Percentiles rank a stretch among this genome's conserved stretches.
phyloP scores from a whole-genome alignment of 2,113 vertebrate species.

The Heloderma charlesbogerti region DNA sequence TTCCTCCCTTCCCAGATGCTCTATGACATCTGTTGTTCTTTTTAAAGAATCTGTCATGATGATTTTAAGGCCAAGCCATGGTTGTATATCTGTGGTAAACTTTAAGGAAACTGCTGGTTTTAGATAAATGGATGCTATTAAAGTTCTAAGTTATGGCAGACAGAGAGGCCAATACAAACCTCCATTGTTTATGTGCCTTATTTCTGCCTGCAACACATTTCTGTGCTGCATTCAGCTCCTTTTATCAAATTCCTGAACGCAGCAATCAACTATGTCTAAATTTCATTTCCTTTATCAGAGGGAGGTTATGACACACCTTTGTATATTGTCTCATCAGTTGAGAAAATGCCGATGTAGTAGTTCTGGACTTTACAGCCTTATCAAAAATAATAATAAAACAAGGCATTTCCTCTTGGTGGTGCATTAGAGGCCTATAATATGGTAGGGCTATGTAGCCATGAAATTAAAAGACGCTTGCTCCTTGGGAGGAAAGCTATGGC shows the following conservation, averaged over 20 bases:
- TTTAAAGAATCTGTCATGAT: background rate
- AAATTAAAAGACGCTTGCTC: no score
- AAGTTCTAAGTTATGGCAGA: slow-evolving; percentile 27
- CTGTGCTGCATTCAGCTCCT: background rate
- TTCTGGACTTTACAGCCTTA: background rate
- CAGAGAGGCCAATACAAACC: background rate
- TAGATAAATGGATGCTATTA: background rate
- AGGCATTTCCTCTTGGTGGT: background rate
- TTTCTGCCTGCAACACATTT: background rate
- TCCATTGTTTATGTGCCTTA: background rate
- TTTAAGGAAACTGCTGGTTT: background rate
- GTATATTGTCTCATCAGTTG: background rate
- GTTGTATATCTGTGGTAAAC: slow-evolving; percentile 25
- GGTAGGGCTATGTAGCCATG: background rate
- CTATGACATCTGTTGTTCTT: background rate
- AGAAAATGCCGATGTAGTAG: background rate
- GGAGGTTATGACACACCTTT: background rate
- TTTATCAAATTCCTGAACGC: background rate
- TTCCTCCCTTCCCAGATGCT: background rate
- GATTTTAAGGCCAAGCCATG: background rate
- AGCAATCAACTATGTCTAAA: background rate
- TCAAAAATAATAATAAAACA: background rate
- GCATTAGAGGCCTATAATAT: background rate
- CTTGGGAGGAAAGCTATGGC: no score
- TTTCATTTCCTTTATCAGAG: background rate